A percentile compares a stretch with the other conserved stretches of the same genome.
Evolutionary conservation across 2,113 vertebrate species (phyloP).

Genomic region (Erythrolamprus reginae): DNA sequence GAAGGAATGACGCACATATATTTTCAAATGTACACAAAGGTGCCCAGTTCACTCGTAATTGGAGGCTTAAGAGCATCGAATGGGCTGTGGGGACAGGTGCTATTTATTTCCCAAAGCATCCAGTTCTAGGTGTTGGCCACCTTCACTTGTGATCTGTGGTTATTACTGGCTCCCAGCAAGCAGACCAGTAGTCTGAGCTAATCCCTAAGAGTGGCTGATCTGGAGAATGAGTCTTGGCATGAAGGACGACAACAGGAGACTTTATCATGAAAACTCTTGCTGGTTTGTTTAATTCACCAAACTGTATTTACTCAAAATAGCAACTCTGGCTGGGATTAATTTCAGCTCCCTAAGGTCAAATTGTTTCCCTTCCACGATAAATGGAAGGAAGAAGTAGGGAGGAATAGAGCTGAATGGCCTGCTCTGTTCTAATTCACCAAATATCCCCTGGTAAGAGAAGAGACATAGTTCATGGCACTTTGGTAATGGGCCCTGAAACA

Average conservation of each 20-base stretch:
- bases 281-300: constrained; percentile 33
- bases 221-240: background rate
- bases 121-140: background rate
- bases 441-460: fast-evolving
- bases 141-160: background rate
- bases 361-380: constrained; percentile 46
- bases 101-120: background rate
- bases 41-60: background rate
- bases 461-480: background rate
- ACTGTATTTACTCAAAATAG: constrained; percentile 57
- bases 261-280: constrained; percentile 27
- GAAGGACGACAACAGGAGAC: constrained; percentile 18
- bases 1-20: background rate
- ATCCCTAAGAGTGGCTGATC: background rate
- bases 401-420: background rate
- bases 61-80: background rate
- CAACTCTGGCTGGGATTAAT: constrained; percentile 20
- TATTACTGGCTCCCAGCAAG: background rate
- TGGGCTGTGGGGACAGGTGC: background rate
- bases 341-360: constrained; percentile 50
- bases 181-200: background rate
- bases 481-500: background rate
- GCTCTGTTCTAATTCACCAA: background rate
- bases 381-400: constrained; percentile 31
- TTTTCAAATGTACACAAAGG: background rate